phyloP scores from a whole-genome alignment of 2,113 vertebrate species.

The Austrofundulus limnaeus region DNA sequence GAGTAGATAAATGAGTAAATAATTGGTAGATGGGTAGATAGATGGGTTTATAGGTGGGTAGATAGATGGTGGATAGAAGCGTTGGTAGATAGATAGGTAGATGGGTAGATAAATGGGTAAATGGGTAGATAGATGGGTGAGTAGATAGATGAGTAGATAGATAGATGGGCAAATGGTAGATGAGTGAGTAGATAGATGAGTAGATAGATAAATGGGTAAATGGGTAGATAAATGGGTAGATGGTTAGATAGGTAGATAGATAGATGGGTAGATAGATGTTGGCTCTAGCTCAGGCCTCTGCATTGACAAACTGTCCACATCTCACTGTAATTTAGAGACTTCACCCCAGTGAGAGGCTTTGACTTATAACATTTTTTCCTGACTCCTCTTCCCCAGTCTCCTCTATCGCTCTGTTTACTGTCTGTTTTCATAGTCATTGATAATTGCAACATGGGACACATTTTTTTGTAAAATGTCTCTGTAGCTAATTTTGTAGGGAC shows the following conservation, averaged over 20 bases:
- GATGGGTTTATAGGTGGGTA: too few species aligned
- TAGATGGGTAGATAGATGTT: slow-evolving; percentile 25
- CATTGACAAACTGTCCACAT: slow-evolving; percentile 81
- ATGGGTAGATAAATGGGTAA: too few species aligned
- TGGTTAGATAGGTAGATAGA: not conserved
- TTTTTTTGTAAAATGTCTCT: not conserved
- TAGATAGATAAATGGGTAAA: not conserved
- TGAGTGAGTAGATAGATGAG: not conserved
- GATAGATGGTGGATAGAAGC: too few species aligned
- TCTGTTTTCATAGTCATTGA: not conserved
- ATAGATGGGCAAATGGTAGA: not conserved
- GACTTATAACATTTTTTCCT: slow-evolving; percentile 74
- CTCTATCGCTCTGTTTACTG: slow-evolving; percentile 10
- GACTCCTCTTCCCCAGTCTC: slow-evolving; percentile 20
- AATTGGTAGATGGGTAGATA: too few species aligned
- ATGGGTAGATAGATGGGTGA: too few species aligned
- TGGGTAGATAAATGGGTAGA: not conserved
- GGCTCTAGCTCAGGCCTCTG: slow-evolving; percentile 53
- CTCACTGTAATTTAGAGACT: slow-evolving; percentile 77
- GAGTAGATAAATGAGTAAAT: too few species aligned
- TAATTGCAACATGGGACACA: not conserved
- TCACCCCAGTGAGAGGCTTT: slow-evolving; percentile 63
- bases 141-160: too few species aligned
- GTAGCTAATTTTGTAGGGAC: not conserved
- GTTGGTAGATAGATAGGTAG: too few species aligned